Conservation (phyloP, 2,113 vertebrate genomes). For the Trematocara zebra region DNA sequence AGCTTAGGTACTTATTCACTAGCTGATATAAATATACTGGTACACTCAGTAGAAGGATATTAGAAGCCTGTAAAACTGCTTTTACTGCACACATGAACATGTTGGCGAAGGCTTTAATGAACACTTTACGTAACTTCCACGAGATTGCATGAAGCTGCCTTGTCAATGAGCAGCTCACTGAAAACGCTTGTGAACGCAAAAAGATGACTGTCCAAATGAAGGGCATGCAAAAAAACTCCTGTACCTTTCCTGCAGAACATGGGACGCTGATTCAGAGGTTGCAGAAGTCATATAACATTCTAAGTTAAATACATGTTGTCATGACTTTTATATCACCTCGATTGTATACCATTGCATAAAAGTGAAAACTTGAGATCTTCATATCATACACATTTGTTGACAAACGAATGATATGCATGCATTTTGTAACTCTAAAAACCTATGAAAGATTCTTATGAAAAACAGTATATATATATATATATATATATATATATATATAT, state of each 20-base stretch:
- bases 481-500: background rate
- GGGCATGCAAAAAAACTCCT: background rate
- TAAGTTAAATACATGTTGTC: background rate
- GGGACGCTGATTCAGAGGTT: background rate
- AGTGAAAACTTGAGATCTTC: background rate
- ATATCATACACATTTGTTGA: background rate
- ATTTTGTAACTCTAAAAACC: background rate
- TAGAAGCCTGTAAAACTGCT: background rate
- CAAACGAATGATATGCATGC: background rate
- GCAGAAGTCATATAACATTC: background rate
- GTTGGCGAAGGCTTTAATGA: background rate
- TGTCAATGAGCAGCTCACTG: background rate
- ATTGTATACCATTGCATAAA: background rate
- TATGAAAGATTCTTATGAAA: background rate
- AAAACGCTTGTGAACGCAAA: rapidly evolving
- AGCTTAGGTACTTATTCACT: background rate
- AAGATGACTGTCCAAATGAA: background rate
- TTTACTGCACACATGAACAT: background rate
- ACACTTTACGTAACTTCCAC: background rate
- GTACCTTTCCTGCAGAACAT: background rate
- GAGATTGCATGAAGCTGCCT: background rate
- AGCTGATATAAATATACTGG: background rate
- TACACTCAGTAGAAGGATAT: background rate
- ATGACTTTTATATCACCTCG: background rate
- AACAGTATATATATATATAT: background rate